These are phyloP conservation scores for Asbolus verrucosus DNA, from an alignment of 1,140 invertebrate genomes.

Conservation along the genomic window DNA sequence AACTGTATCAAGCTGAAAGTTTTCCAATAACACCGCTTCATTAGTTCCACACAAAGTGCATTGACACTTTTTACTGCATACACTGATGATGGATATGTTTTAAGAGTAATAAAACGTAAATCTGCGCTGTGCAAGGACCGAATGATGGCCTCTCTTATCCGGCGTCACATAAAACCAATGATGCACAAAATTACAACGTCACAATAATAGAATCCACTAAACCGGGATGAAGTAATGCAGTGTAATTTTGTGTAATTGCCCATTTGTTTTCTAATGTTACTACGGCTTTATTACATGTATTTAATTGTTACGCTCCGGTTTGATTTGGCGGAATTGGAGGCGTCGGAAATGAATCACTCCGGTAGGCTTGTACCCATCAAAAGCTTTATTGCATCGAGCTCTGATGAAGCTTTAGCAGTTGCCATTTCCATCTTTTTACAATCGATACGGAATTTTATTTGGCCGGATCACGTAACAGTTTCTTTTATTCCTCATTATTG, in stretches of 20 bases:
- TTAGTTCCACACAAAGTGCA: conserved; percentile 28
- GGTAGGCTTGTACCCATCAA: background rate
- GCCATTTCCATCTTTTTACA: conserved; percentile 10
- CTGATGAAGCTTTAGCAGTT: conserved; percentile 1
- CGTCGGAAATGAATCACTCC: conserved; percentile 3
- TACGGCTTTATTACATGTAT: conserved; percentile 38
- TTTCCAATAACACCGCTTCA: conserved; percentile 38
- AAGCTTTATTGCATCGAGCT: background rate
- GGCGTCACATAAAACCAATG: conserved; percentile 45
- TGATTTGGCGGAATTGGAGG: conserved; percentile 14
- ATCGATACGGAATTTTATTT: conserved; percentile 22
- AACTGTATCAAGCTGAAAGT: conserved; percentile 25
- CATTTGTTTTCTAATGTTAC: conserved; percentile 46
- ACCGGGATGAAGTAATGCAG: conserved; percentile 42
- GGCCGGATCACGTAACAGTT: conserved; percentile 25
- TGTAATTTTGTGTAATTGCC: conserved; percentile 48
- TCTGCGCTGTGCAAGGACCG: conserved; percentile 15
- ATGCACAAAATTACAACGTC: conserved; percentile 49
- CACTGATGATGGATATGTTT: conserved; percentile 25
- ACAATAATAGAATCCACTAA: conserved; percentile 49
- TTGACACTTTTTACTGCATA: conserved; percentile 29
- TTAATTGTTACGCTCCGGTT: conserved; percentile 17
- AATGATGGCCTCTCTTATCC: conserved; percentile 15
- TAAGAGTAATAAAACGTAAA: conserved; percentile 32
- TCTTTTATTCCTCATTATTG: conserved; percentile 34